These are phyloP conservation scores for Burhinus bistriatus DNA, from an alignment of 2,113 vertebrate genomes.

Conservation along the genomic window DNA sequence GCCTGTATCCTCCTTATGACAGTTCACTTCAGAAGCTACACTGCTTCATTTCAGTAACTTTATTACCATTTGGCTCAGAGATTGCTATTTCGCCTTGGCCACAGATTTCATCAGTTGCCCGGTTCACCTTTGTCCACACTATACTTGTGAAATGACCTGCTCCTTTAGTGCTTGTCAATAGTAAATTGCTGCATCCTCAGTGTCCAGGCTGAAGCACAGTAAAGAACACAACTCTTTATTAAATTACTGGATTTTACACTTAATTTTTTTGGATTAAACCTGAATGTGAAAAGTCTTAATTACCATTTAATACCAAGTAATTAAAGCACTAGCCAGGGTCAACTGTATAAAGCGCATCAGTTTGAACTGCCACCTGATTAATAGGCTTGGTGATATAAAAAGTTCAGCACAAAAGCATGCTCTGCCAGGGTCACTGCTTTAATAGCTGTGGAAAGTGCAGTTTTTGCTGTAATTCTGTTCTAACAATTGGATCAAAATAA, in stretches of 20 bases:
- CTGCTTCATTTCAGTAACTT: constrained; percentile 95
- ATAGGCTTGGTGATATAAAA: constrained; percentile 70
- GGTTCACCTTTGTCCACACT: constrained; percentile 93
- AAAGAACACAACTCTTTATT: constrained; percentile 76
- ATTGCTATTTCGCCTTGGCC: constrained; percentile 97
- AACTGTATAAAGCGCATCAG: constrained; percentile 59
- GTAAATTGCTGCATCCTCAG: constrained; percentile 81
- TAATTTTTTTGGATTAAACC: constrained; percentile 79
- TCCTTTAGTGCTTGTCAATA: constrained; percentile 90
- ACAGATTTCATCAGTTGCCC: constrained; percentile 97
- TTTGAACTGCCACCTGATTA: constrained; percentile 75
- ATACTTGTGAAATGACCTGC: constrained; percentile 92
- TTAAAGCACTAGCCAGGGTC: constrained; percentile 69
- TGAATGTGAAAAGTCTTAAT: constrained; percentile 83
- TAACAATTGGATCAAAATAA: constrained; percentile 72
- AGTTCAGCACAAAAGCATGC: constrained; percentile 52
- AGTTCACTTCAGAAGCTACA: constrained; percentile 86
- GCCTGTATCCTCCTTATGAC: constrained; percentile 84
- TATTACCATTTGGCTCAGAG: constrained; percentile 93
- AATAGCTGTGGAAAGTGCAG: constrained; percentile 67
- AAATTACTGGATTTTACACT: constrained; percentile 76
- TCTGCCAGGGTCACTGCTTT: constrained; percentile 68
- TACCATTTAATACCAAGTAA: constrained; percentile 78
- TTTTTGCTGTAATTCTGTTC: constrained; percentile 60
- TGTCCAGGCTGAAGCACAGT: constrained; percentile 69